Conservation (phyloP, 2,888 invertebrate genomes). For the Rhyacophila evoluta region DNA sequence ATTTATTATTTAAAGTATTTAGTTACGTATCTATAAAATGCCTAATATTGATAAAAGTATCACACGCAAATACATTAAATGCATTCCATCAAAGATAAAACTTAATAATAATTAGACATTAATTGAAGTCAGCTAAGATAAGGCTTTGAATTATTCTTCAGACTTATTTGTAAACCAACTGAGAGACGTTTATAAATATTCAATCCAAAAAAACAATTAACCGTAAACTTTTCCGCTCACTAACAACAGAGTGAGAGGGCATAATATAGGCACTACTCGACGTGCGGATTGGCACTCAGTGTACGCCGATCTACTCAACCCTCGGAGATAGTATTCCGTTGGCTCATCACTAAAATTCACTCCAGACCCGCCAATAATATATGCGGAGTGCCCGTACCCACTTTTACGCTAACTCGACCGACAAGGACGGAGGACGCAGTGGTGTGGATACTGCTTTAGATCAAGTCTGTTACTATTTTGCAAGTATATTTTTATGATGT, state of each 20-base stretch:
- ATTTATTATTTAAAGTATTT: no score
- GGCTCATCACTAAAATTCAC: constrained; percentile 53
- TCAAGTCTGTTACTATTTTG: no score
- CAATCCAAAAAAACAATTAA: constrained; percentile 16
- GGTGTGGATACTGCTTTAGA: background rate
- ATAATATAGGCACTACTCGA: background rate
- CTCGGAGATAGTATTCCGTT: constrained; percentile 37
- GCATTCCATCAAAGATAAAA: no score
- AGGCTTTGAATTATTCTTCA: background rate
- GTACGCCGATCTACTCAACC: constrained; percentile 20
- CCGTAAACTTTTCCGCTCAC: background rate
- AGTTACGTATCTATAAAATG: no score
- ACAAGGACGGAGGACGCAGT: constrained; percentile 26
- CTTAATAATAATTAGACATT: no score
- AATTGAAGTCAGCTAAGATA: background rate
- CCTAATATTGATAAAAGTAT: no score
- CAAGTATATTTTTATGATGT: no score
- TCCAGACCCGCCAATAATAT: constrained; percentile 51
- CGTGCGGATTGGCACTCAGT: constrained; percentile 45
- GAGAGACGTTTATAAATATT: constrained; percentile 18
- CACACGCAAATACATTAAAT: no score
- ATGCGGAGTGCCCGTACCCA: constrained; percentile 52
- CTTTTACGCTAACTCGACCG: constrained; percentile 39
- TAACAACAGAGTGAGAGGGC: background rate
- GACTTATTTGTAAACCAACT: background rate